A percentile compares a stretch with the other conserved stretches of the same genome.
Evolutionary conservation across 1,140 invertebrate genomes (phyloP).

Genomic region (Drosophila kanapiae): DNA sequence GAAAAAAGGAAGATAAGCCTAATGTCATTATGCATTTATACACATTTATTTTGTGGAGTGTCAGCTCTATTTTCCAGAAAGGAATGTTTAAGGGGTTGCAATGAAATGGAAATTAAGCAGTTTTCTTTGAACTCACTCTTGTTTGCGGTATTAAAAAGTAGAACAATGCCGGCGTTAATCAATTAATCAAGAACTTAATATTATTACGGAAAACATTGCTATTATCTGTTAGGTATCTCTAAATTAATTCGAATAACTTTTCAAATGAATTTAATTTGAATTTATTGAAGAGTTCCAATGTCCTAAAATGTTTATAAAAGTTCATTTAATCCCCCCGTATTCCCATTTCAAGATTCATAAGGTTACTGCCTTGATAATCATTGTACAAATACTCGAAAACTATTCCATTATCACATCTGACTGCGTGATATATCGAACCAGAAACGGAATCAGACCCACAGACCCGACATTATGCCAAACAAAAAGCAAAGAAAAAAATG

Average conservation of each 20-base stretch:
- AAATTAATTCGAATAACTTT: too few species aligned
- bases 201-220: background rate
- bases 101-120: background rate
- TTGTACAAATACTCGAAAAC: background rate
- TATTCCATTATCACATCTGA: background rate
- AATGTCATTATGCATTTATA: slow-evolving; percentile 43
- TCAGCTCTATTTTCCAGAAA: slow-evolving; percentile 14
- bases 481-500: background rate
- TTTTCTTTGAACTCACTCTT: background rate
- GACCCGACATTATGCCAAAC: background rate
- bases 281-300: too few species aligned
- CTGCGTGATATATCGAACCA: slow-evolving; percentile 14
- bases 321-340: background rate
- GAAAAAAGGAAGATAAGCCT: slow-evolving; percentile 39
- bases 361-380: background rate
- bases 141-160: background rate
- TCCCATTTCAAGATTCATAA: background rate
- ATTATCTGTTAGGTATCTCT: too few species aligned
- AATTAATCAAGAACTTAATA: background rate
- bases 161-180: background rate
- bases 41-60: slow-evolving; percentile 16
- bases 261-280: too few species aligned
- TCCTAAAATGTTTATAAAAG: too few species aligned
- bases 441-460: slow-evolving; percentile 13
- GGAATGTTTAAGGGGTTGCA: slow-evolving; percentile 7